phyloP scores from a whole-genome alignment of 2,888 invertebrate genomes.

The Automeris io region DNA sequence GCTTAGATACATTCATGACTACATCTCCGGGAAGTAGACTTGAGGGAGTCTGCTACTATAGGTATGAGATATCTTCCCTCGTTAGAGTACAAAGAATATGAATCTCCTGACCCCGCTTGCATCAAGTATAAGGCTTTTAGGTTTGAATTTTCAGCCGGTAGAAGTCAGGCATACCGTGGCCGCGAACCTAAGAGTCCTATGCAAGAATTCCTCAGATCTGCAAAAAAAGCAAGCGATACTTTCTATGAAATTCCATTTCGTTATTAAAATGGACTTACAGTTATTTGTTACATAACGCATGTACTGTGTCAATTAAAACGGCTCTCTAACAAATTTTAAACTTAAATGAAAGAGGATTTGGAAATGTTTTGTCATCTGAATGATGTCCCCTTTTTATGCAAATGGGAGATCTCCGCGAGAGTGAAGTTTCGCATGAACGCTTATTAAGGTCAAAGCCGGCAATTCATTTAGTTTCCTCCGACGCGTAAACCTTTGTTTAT shows the following conservation, averaged over 20 bases:
- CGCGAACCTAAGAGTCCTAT: too few species aligned
- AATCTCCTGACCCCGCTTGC: too few species aligned
- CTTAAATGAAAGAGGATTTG: slow-evolving; percentile 65
- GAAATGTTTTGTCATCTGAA: slow-evolving; percentile 65
- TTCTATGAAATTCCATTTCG: neutral
- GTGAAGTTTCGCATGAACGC: slow-evolving; percentile 44
- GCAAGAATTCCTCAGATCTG: too few species aligned
- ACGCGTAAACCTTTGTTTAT: slow-evolving; percentile 9
- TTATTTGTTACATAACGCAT: neutral
- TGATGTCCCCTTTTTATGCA: slow-evolving; percentile 68
- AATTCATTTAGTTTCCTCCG: slow-evolving; percentile 46
- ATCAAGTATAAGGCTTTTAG: too few species aligned
- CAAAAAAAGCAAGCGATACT: too few species aligned
- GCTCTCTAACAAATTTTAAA: slow-evolving; percentile 60
- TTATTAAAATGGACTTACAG: neutral
- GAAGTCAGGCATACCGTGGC: too few species aligned
- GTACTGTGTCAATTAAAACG: slow-evolving; percentile 58
- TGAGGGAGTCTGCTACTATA: too few species aligned
- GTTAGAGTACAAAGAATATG: too few species aligned
- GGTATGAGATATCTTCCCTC: too few species aligned
- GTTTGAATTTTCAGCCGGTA: too few species aligned
- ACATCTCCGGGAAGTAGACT: too few species aligned
- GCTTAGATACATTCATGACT: too few species aligned
- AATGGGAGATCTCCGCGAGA: slow-evolving; percentile 46
- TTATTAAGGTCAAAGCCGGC: slow-evolving; percentile 40